Percentiles rank a stretch among this genome's conserved stretches.
Evolutionary conservation across 2,888 invertebrate species (phyloP).

Genomic region (Colostygia pectinataria): DNA sequence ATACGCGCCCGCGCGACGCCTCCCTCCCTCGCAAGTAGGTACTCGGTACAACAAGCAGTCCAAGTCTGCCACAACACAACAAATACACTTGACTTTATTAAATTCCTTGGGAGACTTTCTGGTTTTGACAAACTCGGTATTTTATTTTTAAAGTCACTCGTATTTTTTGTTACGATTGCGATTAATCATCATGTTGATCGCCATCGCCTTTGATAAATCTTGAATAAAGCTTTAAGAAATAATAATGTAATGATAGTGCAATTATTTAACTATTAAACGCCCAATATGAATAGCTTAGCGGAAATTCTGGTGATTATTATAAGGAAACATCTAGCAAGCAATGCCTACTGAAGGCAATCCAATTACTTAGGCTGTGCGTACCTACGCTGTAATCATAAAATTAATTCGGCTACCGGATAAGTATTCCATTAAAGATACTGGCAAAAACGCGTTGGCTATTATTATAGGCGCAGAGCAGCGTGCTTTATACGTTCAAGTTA

Average conservation of each 20-base stretch:
- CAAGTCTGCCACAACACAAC: slow-evolving; percentile 61
- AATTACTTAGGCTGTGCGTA: slow-evolving; percentile 10
- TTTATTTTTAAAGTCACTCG: too few relatives aligned
- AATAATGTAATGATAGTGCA: slow-evolving; percentile 33
- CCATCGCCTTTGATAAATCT: slow-evolving; percentile 9
- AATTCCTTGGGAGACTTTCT: slow-evolving; percentile 44
- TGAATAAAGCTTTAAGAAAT: slow-evolving; percentile 12
- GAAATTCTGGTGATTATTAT: slow-evolving; percentile 15
- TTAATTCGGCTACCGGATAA: slow-evolving; percentile 23
- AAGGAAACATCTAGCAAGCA: slow-evolving; percentile 12
- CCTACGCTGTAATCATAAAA: slow-evolving; percentile 14
- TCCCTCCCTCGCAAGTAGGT: slow-evolving; percentile 56
- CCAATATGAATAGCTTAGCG: slow-evolving; percentile 23
- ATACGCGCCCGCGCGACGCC: slow-evolving; percentile 81
- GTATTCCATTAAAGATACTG: slow-evolving; percentile 17
- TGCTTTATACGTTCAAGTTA: slow-evolving; percentile 47
- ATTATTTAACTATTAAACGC: slow-evolving; percentile 49
- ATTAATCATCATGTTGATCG: slow-evolving; percentile 1
- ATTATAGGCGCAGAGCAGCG: slow-evolving; percentile 46
- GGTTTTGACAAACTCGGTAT: slow-evolving; percentile 5
- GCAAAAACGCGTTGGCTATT: slow-evolving; percentile 38
- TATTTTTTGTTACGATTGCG: not conserved
- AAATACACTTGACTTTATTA: slow-evolving; percentile 63
- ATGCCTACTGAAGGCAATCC: slow-evolving; percentile 12
- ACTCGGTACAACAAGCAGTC: slow-evolving; percentile 49